Conservation (phyloP, 53 echinoderm and acorn worm species). For the Henricia sp. region DNA sequence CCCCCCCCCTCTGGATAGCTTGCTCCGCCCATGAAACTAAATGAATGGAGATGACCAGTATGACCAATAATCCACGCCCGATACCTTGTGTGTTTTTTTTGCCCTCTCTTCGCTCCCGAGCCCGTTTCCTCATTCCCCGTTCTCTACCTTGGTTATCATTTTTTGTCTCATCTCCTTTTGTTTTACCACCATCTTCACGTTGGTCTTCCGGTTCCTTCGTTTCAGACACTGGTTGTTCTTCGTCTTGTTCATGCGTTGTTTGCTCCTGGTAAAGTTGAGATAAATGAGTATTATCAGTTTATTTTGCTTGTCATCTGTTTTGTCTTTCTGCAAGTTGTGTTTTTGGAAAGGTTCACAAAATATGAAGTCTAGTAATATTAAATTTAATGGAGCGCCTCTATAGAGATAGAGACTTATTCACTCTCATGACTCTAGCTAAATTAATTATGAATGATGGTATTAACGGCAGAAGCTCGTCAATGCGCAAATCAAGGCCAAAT, state of each 20-base stretch:
- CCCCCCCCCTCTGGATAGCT: neutral
- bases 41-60: neutral
- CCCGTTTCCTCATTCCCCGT: conserved; percentile 1
- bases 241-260: conserved; percentile 11
- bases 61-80: conserved; percentile 4
- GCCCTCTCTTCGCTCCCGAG: neutral
- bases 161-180: neutral
- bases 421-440: no score
- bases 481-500: no score
- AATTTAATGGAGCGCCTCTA: no score
- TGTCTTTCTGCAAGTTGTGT: neutral
- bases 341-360: neutral
- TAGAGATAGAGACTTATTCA: no score
- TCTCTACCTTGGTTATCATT: conserved; percentile 39
- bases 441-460: no score
- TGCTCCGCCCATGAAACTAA: conserved; percentile 7
- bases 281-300: neutral
- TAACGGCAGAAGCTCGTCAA: no score
- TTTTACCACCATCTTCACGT: neutral
- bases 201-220: neutral
- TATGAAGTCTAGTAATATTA: no score
- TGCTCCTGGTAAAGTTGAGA: conserved; percentile 4
- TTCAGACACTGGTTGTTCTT: neutral
- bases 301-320: neutral
- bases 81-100: conserved; percentile 13